Conservation (phyloP, 2,113 vertebrate species). For the Triplophysa tibetana region DNA sequence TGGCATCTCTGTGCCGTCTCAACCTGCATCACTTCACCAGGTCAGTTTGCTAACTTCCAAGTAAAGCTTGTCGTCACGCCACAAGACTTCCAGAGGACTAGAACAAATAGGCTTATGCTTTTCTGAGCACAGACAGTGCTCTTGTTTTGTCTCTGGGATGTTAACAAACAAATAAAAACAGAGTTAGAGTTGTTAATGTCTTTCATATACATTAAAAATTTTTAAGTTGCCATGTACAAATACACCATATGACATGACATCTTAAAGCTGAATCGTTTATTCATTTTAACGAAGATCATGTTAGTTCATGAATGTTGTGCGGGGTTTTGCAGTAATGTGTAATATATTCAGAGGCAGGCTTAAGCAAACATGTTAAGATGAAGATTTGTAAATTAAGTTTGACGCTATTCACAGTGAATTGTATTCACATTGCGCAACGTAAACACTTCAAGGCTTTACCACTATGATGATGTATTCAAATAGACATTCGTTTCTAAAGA, state of each 20-base stretch:
- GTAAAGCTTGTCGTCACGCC: conserved; percentile 40
- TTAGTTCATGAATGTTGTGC: neutral
- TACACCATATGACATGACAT: neutral
- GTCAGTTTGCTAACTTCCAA: conserved; percentile 69
- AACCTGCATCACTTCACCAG: conserved; percentile 63
- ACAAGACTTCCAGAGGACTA: conserved; percentile 30
- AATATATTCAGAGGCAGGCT: neutral
- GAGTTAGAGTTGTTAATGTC: neutral
- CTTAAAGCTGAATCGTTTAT: neutral
- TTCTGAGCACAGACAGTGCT: conserved; percentile 11
- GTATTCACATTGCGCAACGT: neutral
- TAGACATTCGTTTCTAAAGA: neutral
- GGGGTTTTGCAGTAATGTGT: neutral
- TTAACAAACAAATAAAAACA: neutral
- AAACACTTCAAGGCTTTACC: neutral
- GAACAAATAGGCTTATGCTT: conserved; percentile 31
- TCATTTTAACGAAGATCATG: neutral
- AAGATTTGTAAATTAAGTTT: neutral
- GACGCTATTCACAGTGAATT: neutral
- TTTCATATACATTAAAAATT: neutral
- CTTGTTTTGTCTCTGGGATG: neutral
- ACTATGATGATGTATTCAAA: neutral
- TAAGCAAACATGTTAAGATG: neutral
- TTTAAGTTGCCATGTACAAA: neutral
- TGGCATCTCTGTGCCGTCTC: conserved; percentile 33